Percentiles rank a stretch among this genome's conserved stretches.
Evolutionary conservation across 2,888 invertebrate genomes (phyloP).

Genomic region (Masnerella sp.): DNA sequence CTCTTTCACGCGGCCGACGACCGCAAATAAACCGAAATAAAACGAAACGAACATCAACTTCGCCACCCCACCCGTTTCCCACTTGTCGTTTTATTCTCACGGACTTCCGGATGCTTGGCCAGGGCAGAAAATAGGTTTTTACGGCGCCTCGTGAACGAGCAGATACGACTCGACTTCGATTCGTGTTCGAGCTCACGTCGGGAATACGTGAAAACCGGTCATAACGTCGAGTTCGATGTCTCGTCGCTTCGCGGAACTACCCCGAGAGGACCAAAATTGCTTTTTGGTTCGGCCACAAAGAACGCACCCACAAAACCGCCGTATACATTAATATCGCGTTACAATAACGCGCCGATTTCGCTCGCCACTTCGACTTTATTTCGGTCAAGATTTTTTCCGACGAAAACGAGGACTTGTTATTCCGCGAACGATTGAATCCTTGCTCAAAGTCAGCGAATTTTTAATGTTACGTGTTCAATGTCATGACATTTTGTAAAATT

Average conservation of each 20-base stretch:
- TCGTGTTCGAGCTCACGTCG: conserved; percentile 59
- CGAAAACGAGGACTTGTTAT: neutral
- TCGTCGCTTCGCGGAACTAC: conserved; percentile 52
- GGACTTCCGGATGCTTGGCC: conserved; percentile 62
- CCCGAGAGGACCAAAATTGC: conserved; percentile 45
- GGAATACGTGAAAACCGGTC: conserved; percentile 59
- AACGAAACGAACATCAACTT: conserved; percentile 59
- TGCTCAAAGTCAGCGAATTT: conserved; percentile 3
- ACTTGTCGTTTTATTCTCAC: conserved; percentile 61
- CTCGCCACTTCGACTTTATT: neutral
- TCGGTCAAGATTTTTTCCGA: conserved; percentile 14
- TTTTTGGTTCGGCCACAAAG: conserved; percentile 43
- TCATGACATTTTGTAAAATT: neutral
- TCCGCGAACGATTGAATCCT: conserved; percentile 19
- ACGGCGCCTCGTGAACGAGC: conserved; percentile 61
- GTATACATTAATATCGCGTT: conserved; percentile 53
- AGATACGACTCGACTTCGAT: conserved; percentile 62
- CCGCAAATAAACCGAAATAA: conserved; percentile 59
- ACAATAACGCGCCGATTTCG: conserved; percentile 26
- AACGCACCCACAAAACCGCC: conserved; percentile 21
- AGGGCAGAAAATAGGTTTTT: conserved; percentile 64
- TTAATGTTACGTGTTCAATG: conserved; percentile 4
- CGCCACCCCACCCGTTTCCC: conserved; percentile 10
- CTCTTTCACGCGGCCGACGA: conserved; percentile 39
- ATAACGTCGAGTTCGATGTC: conserved; percentile 57